phyloP scores from a whole-genome alignment of 1,140 invertebrate genomes.

The Listronotus oregonensis region DNA sequence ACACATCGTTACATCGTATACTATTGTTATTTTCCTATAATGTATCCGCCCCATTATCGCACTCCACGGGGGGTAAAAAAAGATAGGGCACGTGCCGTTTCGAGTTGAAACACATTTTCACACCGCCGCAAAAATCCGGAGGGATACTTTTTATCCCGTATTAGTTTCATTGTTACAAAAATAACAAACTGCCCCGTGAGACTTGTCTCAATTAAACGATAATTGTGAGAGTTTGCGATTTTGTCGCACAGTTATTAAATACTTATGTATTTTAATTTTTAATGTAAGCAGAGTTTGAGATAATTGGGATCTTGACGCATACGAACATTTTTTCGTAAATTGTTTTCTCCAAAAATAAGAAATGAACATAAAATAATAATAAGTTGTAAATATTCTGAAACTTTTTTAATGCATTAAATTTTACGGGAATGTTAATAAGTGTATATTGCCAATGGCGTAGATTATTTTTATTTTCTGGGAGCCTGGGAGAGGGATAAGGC shows the following conservation, averaged over 20 bases:
- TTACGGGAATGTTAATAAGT: no score
- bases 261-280: background rate
- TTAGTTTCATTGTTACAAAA: slow-evolving; percentile 28
- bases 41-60: slow-evolving; percentile 20
- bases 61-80: slow-evolving; percentile 28
- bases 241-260: slow-evolving; percentile 22
- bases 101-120: slow-evolving; percentile 21
- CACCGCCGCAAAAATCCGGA: slow-evolving; percentile 7
- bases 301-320: no score
- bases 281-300: background rate
- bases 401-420: no score
- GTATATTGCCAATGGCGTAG: no score
- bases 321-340: no score
- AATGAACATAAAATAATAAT: no score
- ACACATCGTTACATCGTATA: slow-evolving; percentile 21
- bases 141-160: slow-evolving; percentile 25
- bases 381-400: no score
- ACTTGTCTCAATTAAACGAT: slow-evolving; percentile 14
- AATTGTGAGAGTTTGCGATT: background rate
- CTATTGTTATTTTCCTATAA: slow-evolving; percentile 5
- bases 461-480: no score
- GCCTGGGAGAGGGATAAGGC: no score
- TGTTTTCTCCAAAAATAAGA: no score
- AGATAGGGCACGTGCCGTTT: slow-evolving; percentile 17
- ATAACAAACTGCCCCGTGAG: slow-evolving; percentile 21